Evolutionary conservation across 2,888 invertebrate species (phyloP).

Genomic region (Caenorhabditis panamensis): DNA sequence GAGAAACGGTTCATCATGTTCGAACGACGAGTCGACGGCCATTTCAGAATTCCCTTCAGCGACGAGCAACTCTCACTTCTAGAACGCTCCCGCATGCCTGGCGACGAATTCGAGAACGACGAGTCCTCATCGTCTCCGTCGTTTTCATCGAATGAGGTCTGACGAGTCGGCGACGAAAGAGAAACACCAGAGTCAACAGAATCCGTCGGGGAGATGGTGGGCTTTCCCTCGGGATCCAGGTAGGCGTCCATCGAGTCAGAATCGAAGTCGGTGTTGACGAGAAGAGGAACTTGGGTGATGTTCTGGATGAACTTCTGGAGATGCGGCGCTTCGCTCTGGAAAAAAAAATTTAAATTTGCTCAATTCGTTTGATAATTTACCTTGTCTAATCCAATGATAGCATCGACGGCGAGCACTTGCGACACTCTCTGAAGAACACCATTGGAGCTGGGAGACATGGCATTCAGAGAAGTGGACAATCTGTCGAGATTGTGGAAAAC

Average conservation of each 20-base stretch:
- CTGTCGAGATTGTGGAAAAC: conserved; percentile 51
- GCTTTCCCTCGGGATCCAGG: conserved; percentile 35
- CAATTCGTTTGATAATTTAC: neutral
- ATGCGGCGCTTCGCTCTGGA: conserved; percentile 37
- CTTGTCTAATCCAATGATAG: conserved; percentile 56
- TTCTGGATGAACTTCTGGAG: conserved; percentile 55
- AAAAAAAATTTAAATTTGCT: neutral
- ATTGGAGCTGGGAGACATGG: conserved; percentile 15
- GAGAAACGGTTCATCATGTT: conserved; percentile 1
- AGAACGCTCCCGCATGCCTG: conserved; percentile 26
- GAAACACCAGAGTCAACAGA: conserved; percentile 63
- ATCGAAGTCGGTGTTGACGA: conserved; percentile 48
- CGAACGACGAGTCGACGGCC: conserved; percentile 26
- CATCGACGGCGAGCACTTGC: conserved; percentile 35
- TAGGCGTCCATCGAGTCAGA: conserved; percentile 30
- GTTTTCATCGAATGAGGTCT: conserved; percentile 36
- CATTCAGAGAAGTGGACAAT: conserved; percentile 30
- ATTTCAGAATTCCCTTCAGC: conserved; percentile 57
- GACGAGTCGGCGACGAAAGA: conserved; percentile 51
- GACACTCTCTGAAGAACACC: conserved; percentile 42
- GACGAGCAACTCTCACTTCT: conserved; percentile 49
- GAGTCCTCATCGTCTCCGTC: conserved; percentile 50
- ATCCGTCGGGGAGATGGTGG: conserved; percentile 54
- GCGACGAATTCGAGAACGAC: neutral
- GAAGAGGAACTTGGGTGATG: conserved; percentile 45